Conservation (phyloP, 1,140 invertebrate species). For the Diabrotica undecimpunctata region DNA sequence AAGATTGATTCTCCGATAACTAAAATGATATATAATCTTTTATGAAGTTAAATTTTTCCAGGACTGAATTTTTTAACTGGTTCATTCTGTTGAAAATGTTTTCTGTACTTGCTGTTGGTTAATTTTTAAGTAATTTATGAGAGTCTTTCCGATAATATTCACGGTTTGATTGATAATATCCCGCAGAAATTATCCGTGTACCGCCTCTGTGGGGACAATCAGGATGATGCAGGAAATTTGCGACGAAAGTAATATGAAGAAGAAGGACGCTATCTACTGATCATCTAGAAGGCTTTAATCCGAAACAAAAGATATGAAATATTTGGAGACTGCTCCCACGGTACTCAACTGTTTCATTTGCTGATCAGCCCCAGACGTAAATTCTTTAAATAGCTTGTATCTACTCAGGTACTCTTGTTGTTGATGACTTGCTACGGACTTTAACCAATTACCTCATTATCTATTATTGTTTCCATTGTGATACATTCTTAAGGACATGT, state of each 20-base stretch:
- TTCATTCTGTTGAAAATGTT: no score
- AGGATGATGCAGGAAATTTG: constrained; percentile 2
- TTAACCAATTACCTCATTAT: no score
- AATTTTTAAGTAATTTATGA: no score
- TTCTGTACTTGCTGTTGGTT: no score
- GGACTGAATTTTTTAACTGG: no score
- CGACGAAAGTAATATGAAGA: neutral
- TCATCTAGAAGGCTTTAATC: constrained; percentile 2
- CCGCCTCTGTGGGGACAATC: neutral
- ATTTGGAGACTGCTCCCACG: neutral
- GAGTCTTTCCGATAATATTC: no score
- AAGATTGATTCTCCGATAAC: no score
- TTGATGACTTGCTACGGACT: neutral
- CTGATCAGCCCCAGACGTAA: neutral
- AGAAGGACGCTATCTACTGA: neutral
- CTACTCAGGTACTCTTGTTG: neutral
- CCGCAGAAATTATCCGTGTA: neutral
- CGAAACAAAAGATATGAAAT: constrained; percentile 2
- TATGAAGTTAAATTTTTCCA: no score
- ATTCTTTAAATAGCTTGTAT: neutral
- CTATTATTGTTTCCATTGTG: no score
- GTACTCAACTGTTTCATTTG: neutral
- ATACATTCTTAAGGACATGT: no score
- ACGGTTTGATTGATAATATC: no score
- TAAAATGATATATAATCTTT: no score